These are phyloP conservation scores for Nudaria mundana DNA, from an alignment of 2,888 invertebrate genomes.

Conservation along the genomic window DNA sequence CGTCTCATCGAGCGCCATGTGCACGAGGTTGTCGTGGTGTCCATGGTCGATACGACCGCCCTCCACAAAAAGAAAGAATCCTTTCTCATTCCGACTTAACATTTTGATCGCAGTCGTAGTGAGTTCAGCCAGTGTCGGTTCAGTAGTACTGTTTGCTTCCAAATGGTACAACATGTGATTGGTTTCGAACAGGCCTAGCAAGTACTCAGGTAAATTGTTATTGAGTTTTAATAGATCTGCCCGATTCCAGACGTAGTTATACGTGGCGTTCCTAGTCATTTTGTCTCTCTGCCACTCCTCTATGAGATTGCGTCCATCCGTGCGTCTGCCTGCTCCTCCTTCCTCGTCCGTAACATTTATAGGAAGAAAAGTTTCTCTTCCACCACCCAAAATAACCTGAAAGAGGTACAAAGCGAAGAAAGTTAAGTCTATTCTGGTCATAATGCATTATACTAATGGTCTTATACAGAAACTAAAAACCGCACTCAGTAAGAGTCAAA, in stretches of 20 bases:
- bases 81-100: constrained; percentile 82
- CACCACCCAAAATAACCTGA: constrained; percentile 24
- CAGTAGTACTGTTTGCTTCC: constrained; percentile 60
- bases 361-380: constrained; percentile 18
- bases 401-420: background rate
- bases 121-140: constrained; percentile 82
- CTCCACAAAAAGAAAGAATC: constrained; percentile 89
- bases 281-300: constrained; percentile 38
- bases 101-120: constrained; percentile 84
- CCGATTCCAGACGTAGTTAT: constrained; percentile 17
- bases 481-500: too few species aligned
- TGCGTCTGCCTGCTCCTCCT: constrained; percentile 11
- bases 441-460: too few species aligned
- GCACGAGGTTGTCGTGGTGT: constrained; percentile 81
- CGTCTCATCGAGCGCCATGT: constrained; percentile 84
- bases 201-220: constrained; percentile 13
- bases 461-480: too few species aligned
- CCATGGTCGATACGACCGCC: constrained; percentile 84
- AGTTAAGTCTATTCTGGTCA: too few species aligned
- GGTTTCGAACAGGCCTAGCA: constrained; percentile 36
- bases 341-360: constrained; percentile 12
- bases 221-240: constrained; percentile 4
- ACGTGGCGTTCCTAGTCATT: background rate
- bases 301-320: constrained; percentile 78
- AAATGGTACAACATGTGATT: constrained; percentile 84